phyloP scores from a whole-genome alignment of 1,140 invertebrate genomes.

The Penaeus japonicus region DNA sequence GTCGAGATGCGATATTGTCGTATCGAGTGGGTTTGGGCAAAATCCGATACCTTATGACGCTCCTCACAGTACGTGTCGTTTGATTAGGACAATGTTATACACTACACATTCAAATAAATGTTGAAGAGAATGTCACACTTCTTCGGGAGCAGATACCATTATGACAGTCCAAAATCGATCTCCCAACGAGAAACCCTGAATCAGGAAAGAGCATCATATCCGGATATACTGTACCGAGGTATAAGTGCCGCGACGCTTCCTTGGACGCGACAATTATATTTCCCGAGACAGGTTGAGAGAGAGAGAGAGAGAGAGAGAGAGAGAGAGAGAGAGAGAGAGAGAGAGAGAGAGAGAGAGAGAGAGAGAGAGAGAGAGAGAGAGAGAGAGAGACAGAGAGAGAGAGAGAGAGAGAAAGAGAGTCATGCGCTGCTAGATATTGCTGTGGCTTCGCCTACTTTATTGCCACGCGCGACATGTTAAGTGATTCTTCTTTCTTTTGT shows the following conservation, averaged over 20 bases:
- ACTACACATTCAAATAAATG: too few relatives aligned
- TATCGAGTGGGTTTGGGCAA: slow-evolving; percentile 43
- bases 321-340: background rate
- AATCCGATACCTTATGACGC: slow-evolving; percentile 44
- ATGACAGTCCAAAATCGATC: too few relatives aligned
- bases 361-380: background rate
- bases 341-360: background rate
- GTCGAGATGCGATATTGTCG: slow-evolving; percentile 41
- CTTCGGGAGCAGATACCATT: too few relatives aligned
- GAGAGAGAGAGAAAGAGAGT: background rate
- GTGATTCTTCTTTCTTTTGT: too few relatives aligned
- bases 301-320: background rate
- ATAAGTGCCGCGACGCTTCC: background rate
- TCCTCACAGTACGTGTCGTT: background rate
- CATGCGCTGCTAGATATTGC: too few relatives aligned
- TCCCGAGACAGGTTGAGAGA: background rate
- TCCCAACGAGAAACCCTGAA: background rate
- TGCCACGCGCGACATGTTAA: too few relatives aligned
- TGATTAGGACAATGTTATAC: background rate
- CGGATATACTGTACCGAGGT: slow-evolving; percentile 4
- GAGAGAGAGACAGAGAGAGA: background rate
- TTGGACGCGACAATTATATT: slow-evolving; percentile 11
- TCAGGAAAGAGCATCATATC: background rate
- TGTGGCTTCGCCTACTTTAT: too few relatives aligned
- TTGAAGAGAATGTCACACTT: too few relatives aligned